Evolutionary conservation across 2,113 vertebrate genomes (phyloP).

Genomic region (Ibidorhyncha struthersii): DNA sequence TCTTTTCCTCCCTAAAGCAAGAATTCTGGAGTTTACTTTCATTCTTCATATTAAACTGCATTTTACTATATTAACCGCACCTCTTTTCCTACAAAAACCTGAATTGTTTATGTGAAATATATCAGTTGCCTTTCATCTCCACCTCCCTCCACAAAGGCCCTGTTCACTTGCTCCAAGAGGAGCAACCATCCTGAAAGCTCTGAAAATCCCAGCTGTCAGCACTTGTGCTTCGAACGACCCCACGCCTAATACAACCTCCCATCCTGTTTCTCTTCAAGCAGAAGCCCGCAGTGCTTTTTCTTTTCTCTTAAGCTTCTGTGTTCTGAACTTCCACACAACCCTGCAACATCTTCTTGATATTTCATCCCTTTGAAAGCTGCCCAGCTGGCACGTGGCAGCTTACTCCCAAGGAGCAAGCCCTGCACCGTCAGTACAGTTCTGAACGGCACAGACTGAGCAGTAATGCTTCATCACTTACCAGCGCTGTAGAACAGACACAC

Average conservation of each 20-base stretch:
- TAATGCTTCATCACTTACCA: not conserved
- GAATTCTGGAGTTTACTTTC: not conserved
- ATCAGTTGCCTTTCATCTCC: not conserved
- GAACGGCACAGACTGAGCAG: fast-evolving
- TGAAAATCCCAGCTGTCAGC: not conserved
- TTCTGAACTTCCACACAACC: not conserved
- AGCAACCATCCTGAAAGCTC: not conserved
- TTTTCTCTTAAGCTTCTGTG: not conserved
- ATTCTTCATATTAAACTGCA: not conserved
- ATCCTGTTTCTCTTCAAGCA: not conserved
- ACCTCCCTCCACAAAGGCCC: not conserved
- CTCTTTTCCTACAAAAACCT: not conserved
- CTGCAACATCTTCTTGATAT: not conserved
- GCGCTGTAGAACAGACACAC: fast-evolving
- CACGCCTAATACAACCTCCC: not conserved
- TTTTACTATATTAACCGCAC: not conserved
- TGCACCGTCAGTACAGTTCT: fast-evolving
- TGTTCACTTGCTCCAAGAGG: fast-evolving
- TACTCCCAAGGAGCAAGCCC: too few species aligned
- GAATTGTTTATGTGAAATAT: not conserved
- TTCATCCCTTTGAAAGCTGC: not conserved
- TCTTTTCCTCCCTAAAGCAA: not conserved
- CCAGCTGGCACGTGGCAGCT: fast-evolving
- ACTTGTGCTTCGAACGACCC: not conserved
- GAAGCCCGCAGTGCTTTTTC: not conserved